phyloP scores from a whole-genome alignment of 2,113 vertebrate species.

The Toxotes jaculatrix region DNA sequence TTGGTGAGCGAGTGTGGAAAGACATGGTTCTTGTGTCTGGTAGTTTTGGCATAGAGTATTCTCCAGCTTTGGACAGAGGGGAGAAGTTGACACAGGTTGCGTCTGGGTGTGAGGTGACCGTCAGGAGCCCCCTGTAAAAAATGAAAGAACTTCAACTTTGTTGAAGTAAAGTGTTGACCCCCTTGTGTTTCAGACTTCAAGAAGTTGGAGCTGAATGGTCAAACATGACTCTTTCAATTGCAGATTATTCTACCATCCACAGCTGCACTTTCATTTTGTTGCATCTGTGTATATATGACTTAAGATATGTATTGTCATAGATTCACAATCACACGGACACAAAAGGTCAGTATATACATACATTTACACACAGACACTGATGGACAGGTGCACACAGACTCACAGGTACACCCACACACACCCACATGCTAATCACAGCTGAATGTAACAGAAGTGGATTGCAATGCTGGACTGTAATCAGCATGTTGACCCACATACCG shows the following conservation, averaged over 20 bases:
- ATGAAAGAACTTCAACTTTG: too few relatives aligned
- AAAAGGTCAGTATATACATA: conserved; percentile 4
- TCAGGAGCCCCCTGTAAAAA: too few relatives aligned
- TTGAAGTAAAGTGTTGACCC: neutral
- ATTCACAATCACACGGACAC: neutral
- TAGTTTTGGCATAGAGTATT: neutral
- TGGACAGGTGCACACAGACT: neutral
- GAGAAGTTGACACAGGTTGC: too few relatives aligned
- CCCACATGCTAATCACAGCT: conserved; percentile 63
- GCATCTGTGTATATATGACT: neutral
- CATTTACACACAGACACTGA: neutral
- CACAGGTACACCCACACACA: conserved; percentile 3
- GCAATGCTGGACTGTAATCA: conserved; percentile 61
- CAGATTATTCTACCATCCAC: neutral
- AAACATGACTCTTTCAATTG: neutral
- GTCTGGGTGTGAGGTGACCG: too few relatives aligned
- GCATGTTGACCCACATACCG: conserved; percentile 65
- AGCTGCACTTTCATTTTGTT: neutral
- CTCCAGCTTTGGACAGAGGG: too few relatives aligned
- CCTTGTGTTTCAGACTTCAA: neutral
- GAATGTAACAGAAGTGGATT: conserved; percentile 56
- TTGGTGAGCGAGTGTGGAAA: too few relatives aligned
- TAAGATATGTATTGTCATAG: neutral
- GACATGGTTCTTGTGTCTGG: neutral
- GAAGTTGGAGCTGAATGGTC: neutral